phyloP scores from a whole-genome alignment of 2,113 vertebrate genomes.

The Genyomyrus donnyi region DNA sequence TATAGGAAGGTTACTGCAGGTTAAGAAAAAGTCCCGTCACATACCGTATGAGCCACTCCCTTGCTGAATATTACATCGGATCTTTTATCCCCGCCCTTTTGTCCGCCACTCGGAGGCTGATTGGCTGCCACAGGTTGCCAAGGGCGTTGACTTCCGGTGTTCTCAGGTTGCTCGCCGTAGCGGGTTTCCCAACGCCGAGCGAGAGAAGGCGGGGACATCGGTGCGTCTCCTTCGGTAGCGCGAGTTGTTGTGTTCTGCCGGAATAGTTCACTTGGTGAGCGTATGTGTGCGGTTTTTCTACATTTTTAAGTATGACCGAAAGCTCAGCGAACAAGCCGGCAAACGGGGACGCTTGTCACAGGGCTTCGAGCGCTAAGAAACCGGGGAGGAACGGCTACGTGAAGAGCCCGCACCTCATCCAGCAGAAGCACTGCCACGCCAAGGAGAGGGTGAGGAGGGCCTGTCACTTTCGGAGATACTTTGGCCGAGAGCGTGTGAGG shows the following conservation, averaged over 20 bases:
- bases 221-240: neutral
- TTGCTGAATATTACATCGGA: neutral
- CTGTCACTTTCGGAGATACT: constrained; percentile 18
- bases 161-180: constrained; percentile 28
- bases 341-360: constrained; percentile 51
- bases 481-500: neutral
- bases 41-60: constrained; percentile 30
- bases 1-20: constrained; percentile 41
- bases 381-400: constrained; percentile 55
- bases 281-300: neutral
- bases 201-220: neutral
- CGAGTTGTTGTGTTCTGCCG: neutral
- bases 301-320: constrained; percentile 51
- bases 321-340: constrained; percentile 53
- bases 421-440: constrained; percentile 47
- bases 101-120: constrained; percentile 5
- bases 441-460: constrained; percentile 62
- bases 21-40: constrained; percentile 22
- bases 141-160: constrained; percentile 43
- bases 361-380: constrained; percentile 43
- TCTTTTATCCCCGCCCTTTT: constrained; percentile 6
- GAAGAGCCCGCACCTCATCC: constrained; percentile 54
- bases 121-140: constrained; percentile 22
- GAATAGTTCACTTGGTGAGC: neutral
- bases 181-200: constrained; percentile 39